Evolutionary conservation across 2,113 vertebrate species (phyloP).

Genomic region (Podarcis cretensis): DNA sequence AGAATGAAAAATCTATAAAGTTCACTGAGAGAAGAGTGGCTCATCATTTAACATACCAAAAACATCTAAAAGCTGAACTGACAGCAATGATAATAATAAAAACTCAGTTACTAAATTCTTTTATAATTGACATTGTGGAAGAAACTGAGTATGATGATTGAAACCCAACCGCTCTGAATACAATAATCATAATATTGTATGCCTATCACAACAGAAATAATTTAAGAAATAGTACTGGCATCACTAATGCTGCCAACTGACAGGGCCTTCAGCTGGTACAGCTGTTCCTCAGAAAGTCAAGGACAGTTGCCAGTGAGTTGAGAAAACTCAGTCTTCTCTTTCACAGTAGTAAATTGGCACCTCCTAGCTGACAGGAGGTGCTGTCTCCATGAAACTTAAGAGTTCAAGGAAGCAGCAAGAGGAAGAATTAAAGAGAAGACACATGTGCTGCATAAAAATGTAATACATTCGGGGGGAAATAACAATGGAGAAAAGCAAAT

Average conservation of each 20-base stretch:
- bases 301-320: slow-evolving; percentile 16
- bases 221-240: not conserved
- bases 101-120: not conserved
- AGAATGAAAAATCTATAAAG: not conserved
- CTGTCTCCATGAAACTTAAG: not conserved
- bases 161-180: not conserved
- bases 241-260: slow-evolving; percentile 28
- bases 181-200: accelerated
- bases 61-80: not conserved
- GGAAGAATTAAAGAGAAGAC: not conserved
- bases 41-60: not conserved
- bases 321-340: slow-evolving; percentile 15
- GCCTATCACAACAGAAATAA: not conserved
- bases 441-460: not conserved
- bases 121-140: not conserved
- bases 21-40: no score
- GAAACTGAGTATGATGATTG: not conserved
- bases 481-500: not conserved
- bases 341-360: not conserved
- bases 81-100: not conserved
- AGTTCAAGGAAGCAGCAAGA: not conserved
- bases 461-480: not conserved
- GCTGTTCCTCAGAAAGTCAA: slow-evolving; percentile 42
- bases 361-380: not conserved
- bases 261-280: slow-evolving; percentile 23